Base-by-base conservation (phyloP, 2,797 vertebrate species). In the Pitangus sulphuratus region DNA sequence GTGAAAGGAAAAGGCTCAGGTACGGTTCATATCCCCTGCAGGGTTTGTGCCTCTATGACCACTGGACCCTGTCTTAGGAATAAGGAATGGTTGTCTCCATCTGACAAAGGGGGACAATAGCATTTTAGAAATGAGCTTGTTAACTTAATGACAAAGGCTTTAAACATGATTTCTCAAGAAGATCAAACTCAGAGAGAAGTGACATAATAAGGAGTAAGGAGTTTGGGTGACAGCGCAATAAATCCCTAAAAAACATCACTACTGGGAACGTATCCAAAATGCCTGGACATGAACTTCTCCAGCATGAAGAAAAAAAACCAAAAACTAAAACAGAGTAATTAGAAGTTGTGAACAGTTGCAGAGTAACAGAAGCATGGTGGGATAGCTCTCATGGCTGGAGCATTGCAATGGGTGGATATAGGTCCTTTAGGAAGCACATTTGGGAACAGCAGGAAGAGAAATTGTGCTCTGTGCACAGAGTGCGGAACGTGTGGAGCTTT, bases 41-140 rank as follows among this genome's bases (percentile, higher is more conserved):
- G 17, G 6, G 8, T 42, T 64, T 89, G 44, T 11, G 3, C 0
- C 0, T 17, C 56, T 53, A 7, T 54, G 54, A 66, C 7, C 14
- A 48, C 61, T 33, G 25, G 33, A 58, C 3, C 1, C 7, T 33
- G 18, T 37, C 40, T 51, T 21, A 48, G 30, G 20, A 87, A 15
- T 25, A 83, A 66, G 31, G 19, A 77, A 16, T 1, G 0, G 11
- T 35, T 82, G 21, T 39, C 28, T 90, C 16, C 15, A 54, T 62
- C 19, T 86, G 30, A 69, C 5, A 9, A 80, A 92, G 12, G 5
- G 9, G 6, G 13, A 14, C 12, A 79, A 84, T 37, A 72, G 5
- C 7, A 50, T 53, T 69, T 53, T 88, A 30, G 8, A 61, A 77
- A 61, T 11, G 72, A 90, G 12, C 11, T 82, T 57, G 17, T 28